Evolutionary conservation across 2,888 invertebrate species (phyloP).

Genomic region (Dynastes hyllus): DNA sequence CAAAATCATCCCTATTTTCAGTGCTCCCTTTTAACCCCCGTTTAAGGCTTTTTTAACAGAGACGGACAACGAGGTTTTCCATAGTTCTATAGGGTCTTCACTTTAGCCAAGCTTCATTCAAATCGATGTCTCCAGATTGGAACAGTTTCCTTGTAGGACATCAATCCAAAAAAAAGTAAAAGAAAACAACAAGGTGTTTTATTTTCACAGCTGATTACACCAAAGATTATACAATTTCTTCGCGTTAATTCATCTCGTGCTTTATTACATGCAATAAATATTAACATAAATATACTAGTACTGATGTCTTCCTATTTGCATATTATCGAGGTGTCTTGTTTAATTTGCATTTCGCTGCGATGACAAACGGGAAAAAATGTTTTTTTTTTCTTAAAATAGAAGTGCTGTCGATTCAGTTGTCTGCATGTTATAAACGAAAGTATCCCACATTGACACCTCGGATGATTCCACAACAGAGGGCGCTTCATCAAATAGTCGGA

Average conservation of each 20-base stretch:
- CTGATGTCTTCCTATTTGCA: background rate
- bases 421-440: slow-evolving; percentile 46
- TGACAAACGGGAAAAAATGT: background rate
- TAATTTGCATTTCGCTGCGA: background rate
- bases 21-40: too few relatives aligned
- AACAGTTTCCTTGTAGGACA: too few relatives aligned
- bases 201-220: background rate
- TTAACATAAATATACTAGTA: slow-evolving; percentile 22
- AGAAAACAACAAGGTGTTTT: background rate
- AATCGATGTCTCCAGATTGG: too few relatives aligned
- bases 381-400: background rate
- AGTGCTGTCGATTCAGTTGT: slow-evolving; percentile 23
- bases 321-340: background rate
- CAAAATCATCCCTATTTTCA: too few relatives aligned
- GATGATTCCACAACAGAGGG: background rate
- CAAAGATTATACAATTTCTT: background rate
- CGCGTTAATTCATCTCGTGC: background rate
- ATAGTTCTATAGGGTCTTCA: too few relatives aligned
- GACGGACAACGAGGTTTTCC: too few relatives aligned
- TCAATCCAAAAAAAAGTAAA: too few relatives aligned
- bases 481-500: slow-evolving; percentile 71
- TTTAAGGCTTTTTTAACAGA: too few relatives aligned
- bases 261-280: slow-evolving; percentile 31
- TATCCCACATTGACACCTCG: slow-evolving; percentile 47
- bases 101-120: too few relatives aligned